Conservation (phyloP, 2,797 vertebrate species). For the Aeoliscus strigatus region DNA sequence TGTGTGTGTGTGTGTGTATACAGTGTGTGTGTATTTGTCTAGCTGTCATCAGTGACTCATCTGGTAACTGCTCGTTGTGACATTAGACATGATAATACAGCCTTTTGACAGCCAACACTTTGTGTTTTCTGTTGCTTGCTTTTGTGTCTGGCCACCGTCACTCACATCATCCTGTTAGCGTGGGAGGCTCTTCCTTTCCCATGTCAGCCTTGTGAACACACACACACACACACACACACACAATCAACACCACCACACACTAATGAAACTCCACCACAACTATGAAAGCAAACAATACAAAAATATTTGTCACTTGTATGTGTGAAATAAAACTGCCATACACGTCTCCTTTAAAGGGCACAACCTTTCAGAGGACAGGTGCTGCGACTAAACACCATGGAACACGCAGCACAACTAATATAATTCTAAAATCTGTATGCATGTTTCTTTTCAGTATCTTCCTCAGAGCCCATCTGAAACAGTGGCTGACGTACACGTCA, state of each 20-base stretch:
- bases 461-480: too few species aligned
- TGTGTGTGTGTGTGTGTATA: too few species aligned
- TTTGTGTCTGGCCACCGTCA: slow-evolving; percentile 71
- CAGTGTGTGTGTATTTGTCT: too few species aligned
- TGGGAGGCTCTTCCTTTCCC: slow-evolving; percentile 81
- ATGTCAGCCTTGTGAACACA: slow-evolving; percentile 62
- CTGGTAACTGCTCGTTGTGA: too few species aligned
- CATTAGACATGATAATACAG: background rate
- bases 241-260: slow-evolving; percentile 35
- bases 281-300: slow-evolving; percentile 9
- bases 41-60: too few species aligned
- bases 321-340: slow-evolving; percentile 24
- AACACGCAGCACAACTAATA: slow-evolving; percentile 9
- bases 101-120: slow-evolving; percentile 3
- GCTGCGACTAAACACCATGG: slow-evolving; percentile 25
- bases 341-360: slow-evolving; percentile 35
- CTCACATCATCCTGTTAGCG: slow-evolving; percentile 79
- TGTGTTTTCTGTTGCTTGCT: slow-evolving; percentile 60
- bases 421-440: background rate
- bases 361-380: slow-evolving; percentile 38
- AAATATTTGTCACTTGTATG: slow-evolving; percentile 10
- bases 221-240: slow-evolving; percentile 47
- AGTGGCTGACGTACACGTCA: too few species aligned
- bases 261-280: slow-evolving; percentile 26
- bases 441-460: too few species aligned